phyloP scores from a whole-genome alignment of 1,140 invertebrate genomes.

The Drosophila punjabiensis region DNA sequence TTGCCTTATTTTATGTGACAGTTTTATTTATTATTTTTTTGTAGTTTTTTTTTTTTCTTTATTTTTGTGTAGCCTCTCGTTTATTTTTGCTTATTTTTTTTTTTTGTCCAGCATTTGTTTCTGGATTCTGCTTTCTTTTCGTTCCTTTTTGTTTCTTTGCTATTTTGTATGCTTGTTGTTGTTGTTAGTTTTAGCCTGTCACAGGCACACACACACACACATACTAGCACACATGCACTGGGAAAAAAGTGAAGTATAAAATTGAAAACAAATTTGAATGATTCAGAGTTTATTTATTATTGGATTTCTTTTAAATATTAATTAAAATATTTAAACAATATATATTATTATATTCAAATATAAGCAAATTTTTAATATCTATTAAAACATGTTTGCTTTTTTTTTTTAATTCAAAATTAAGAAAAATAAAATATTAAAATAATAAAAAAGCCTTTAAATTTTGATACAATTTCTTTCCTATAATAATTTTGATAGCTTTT shows the following conservation, averaged over 20 bases:
- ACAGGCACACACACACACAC: conserved; percentile 34
- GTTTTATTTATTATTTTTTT: conserved; percentile 70
- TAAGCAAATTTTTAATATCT: too few relatives aligned
- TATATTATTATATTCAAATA: too few relatives aligned
- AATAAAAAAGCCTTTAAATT: too few relatives aligned
- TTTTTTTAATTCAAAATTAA: too few relatives aligned
- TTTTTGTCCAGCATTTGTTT: conserved; percentile 42
- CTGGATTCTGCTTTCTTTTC: conserved; percentile 21
- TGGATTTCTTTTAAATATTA: too few relatives aligned
- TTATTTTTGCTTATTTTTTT: conserved; percentile 6
- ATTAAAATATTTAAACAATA: too few relatives aligned
- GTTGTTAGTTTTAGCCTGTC: conserved; percentile 56
- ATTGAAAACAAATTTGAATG: not conserved
- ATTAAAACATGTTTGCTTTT: too few relatives aligned
- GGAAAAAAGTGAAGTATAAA: not conserved
- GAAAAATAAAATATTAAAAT: too few relatives aligned
- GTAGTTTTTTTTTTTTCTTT: conserved; percentile 29
- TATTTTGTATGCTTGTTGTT: conserved; percentile 46
- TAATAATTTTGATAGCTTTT: too few relatives aligned
- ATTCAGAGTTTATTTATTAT: too few relatives aligned
- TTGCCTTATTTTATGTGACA: conserved; percentile 71
- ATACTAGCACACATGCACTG: conserved; percentile 7
- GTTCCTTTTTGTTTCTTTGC: conserved; percentile 6
- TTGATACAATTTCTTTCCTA: too few relatives aligned
- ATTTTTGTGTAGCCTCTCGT: conserved; percentile 7